phyloP scores from a whole-genome alignment of 2,113 vertebrate genomes.

The Lophius piscatorius region DNA sequence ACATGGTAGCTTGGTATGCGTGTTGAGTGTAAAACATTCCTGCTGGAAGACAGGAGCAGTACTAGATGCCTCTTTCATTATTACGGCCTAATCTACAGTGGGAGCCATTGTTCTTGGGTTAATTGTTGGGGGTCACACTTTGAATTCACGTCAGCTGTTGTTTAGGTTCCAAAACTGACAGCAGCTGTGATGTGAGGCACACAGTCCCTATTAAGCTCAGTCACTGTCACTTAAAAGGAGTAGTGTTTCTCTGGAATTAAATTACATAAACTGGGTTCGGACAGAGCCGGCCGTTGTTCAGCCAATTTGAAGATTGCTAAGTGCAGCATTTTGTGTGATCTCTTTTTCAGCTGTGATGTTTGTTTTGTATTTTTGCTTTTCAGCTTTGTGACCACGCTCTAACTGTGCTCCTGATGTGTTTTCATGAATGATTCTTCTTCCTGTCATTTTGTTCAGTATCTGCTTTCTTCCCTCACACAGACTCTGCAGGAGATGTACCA shows the following conservation, averaged over 20 bases:
- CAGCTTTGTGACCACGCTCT: too few relatives aligned
- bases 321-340: neutral
- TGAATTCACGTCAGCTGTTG: conserved; percentile 37
- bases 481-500: conserved; percentile 92
- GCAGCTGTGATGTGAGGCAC: conserved; percentile 52
- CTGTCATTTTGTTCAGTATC: neutral
- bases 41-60: conserved; percentile 12
- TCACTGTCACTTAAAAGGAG: conserved; percentile 23
- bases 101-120: conserved; percentile 40
- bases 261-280: conserved; percentile 49
- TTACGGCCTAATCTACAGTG: conserved; percentile 28
- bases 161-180: conserved; percentile 32
- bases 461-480: conserved; percentile 62
- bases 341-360: neutral
- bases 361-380: neutral
- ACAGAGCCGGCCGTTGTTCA: conserved; percentile 33
- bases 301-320: neutral
- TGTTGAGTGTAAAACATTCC: conserved; percentile 21
- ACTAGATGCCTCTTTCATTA: conserved; percentile 27
- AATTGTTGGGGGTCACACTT: conserved; percentile 21
- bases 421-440: neutral
- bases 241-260: conserved; percentile 34
- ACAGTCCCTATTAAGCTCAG: conserved; percentile 48
- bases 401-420: neutral
- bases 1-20: neutral